These are phyloP conservation scores for Papilio dardanus DNA, from an alignment of 1,140 invertebrate species.

Conservation along the genomic window DNA sequence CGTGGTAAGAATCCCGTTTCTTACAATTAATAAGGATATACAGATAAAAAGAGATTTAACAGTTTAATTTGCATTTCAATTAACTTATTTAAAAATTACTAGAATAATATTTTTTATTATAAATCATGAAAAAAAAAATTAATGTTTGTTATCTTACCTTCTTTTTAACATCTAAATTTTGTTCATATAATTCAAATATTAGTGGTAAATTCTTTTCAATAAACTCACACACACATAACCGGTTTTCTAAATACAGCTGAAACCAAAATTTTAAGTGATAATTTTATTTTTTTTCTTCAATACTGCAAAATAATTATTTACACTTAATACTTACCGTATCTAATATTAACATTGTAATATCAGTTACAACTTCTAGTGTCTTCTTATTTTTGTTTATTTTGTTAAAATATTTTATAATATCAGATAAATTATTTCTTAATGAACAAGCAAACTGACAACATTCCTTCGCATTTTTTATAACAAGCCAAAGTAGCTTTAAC, in stretches of 20 bases:
- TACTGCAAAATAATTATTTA: no score
- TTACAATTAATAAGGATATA: no score
- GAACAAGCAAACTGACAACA: constrained; percentile 61
- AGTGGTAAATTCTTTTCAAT: constrained; percentile 57
- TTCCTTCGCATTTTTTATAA: constrained; percentile 60
- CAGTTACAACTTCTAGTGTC: constrained; percentile 64
- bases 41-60: no score
- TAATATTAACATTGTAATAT: constrained; percentile 61
- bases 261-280: no score
- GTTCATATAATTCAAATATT: constrained; percentile 67
- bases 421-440: constrained; percentile 57
- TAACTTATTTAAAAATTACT: no score
- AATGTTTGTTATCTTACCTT: constrained; percentile 55
- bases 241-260: constrained; percentile 63
- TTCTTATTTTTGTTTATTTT: constrained; percentile 62
- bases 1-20: no score
- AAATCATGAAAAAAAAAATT: background rate
- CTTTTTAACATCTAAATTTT: constrained; percentile 64
- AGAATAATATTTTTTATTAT: constrained; percentile 1
- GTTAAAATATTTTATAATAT: constrained; percentile 57
- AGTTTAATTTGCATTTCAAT: no score
- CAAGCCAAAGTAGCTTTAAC: constrained; percentile 57
- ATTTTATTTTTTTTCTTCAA: no score
- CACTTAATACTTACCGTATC: constrained; percentile 66
- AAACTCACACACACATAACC: constrained; percentile 64